These are phyloP conservation scores for Nilaparvata lugens DNA, from an alignment of 1,140 invertebrate genomes.

Conservation along the genomic window DNA sequence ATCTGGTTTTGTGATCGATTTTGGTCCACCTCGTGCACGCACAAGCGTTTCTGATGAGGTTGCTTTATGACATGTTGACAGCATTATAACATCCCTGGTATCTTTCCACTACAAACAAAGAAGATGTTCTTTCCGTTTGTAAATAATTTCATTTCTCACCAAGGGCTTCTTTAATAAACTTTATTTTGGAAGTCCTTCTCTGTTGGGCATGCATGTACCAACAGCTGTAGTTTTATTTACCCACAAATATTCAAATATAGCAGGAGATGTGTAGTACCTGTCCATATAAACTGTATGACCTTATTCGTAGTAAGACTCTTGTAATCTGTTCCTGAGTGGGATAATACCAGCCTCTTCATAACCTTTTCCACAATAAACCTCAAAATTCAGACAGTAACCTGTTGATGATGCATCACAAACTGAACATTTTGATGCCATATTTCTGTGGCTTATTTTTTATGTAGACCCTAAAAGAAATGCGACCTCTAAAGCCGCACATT, in stretches of 20 bases:
- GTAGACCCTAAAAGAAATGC: not conserved
- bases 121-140: conserved; percentile 5
- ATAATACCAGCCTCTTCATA: not conserved
- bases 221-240: not conserved
- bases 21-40: not conserved
- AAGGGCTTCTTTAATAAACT: no score
- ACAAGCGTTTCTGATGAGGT: not conserved
- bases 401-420: not conserved
- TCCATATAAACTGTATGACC: not conserved
- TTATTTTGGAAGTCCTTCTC: not conserved
- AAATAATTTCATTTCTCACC: not conserved
- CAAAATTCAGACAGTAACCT: not conserved
- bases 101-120: conserved; percentile 9
- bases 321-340: not conserved
- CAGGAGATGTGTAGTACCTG: not conserved
- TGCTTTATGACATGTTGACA: not conserved
- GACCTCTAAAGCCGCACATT: not conserved
- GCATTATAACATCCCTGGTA: conserved; percentile 4
- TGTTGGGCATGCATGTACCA: not conserved
- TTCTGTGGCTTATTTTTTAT: not conserved
- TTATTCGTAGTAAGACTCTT: not conserved
- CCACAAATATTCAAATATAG: not conserved
- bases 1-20: not conserved
- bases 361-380: not conserved
- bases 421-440: not conserved